Evolutionary conservation across 2,797 vertebrate species (phyloP).

Genomic region (Petrocephalus schoutedeni): DNA sequence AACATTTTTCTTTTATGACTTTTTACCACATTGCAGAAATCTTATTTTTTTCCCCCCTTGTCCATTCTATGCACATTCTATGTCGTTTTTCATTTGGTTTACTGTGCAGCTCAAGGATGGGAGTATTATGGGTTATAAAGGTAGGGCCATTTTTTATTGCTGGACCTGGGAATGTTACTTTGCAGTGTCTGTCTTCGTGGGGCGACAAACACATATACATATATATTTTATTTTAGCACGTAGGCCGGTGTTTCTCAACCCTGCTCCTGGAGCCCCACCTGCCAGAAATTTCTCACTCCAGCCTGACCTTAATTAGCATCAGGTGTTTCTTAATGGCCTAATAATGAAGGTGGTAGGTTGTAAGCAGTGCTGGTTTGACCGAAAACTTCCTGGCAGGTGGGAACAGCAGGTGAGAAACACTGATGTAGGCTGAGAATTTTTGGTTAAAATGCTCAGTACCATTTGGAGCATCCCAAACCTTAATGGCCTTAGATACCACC

Average conservation of each 20-base stretch:
- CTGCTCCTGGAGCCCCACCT: too few relatives aligned
- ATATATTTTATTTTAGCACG: not conserved
- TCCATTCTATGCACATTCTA: slow-evolving; percentile 4
- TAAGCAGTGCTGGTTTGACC: too few relatives aligned
- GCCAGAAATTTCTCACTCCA: too few relatives aligned
- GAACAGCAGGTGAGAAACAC: too few relatives aligned
- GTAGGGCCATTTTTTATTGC: not conserved
- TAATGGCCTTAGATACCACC: not conserved
- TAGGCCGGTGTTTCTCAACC: not conserved
- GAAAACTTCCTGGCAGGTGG: too few relatives aligned
- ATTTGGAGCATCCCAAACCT: not conserved
- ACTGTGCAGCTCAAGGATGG: not conserved
- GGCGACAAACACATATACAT: not conserved
- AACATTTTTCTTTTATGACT: not conserved
- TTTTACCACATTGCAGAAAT: not conserved
- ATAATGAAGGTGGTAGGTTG: too few relatives aligned
- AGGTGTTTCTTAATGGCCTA: too few relatives aligned
- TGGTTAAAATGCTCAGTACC: not conserved
- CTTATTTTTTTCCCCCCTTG: not conserved
- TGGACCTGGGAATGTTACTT: not conserved
- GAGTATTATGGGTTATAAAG: not conserved
- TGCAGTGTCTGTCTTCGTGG: not conserved
- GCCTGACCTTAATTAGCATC: too few relatives aligned
- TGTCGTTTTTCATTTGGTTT: not conserved
- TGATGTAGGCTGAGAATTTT: not conserved